A percentile compares a stretch with the other conserved stretches of the same genome.
phyloP scores from a whole-genome alignment of 2,797 vertebrate species.

The Danio albolineatus region DNA sequence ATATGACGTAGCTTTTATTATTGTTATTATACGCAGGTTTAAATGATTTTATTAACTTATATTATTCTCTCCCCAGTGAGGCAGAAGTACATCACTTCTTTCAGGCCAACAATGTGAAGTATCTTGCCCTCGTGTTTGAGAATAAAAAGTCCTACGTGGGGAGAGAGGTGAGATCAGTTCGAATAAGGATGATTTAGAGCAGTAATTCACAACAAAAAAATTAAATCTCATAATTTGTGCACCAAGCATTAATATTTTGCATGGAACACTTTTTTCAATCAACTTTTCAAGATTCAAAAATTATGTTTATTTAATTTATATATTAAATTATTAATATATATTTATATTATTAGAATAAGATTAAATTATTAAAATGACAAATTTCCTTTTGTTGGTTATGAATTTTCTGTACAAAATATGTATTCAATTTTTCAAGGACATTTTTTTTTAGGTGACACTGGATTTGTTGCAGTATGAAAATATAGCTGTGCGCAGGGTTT shows the following conservation, averaged over 20 bases:
- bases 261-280: neutral
- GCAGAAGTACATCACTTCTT: constrained; percentile 86
- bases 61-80: constrained; percentile 69
- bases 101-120: constrained; percentile 77
- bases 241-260: neutral
- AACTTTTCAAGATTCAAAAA: neutral
- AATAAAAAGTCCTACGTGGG: constrained; percentile 82
- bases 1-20: neutral
- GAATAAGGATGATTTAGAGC: neutral
- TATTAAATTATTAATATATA: too few relatives aligned
- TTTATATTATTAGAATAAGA: too few relatives aligned
- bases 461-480: constrained; percentile 90
- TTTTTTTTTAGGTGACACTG: constrained; percentile 81
- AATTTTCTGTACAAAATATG: constrained; percentile 1
- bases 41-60: too few relatives aligned
- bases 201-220: neutral
- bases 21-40: neutral
- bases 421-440: neutral
- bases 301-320: neutral
- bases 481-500: constrained; percentile 85
- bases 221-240: neutral
- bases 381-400: neutral
- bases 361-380: neutral
- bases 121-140: constrained; percentile 91
- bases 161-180: constrained; percentile 83